Percentiles rank a stretch among this genome's conserved stretches.
Evolutionary conservation across 2,888 invertebrate species (phyloP).

Genomic region (Chydorus sphaericus): DNA sequence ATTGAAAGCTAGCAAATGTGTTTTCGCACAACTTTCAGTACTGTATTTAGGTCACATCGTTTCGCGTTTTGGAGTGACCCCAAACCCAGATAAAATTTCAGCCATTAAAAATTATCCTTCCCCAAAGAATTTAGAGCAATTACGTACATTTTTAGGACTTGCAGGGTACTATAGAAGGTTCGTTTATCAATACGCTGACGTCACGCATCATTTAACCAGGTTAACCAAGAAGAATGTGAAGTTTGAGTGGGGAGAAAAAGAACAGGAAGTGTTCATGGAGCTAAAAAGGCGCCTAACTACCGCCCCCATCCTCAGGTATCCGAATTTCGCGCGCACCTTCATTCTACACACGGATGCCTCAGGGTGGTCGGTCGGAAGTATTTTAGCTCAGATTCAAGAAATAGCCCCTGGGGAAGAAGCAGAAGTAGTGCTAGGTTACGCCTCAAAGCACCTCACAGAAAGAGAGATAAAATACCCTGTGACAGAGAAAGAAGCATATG

Average conservation of each 20-base stretch:
- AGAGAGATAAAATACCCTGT: constrained; percentile 27
- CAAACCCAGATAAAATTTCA: constrained; percentile 15
- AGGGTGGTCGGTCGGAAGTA: background rate
- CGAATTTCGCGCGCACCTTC: background rate
- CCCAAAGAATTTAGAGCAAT: constrained; percentile 12
- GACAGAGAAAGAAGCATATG: constrained; percentile 27
- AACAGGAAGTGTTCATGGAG: constrained; percentile 1
- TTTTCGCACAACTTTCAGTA: background rate
- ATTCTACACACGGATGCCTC: constrained; percentile 8
- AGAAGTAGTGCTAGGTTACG: constrained; percentile 27
- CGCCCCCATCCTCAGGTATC: background rate
- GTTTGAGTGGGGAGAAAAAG: background rate
- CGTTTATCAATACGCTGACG: constrained; percentile 10
- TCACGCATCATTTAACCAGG: background rate
- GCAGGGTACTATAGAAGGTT: constrained; percentile 16
- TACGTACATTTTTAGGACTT: constrained; percentile 17
- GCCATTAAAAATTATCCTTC: constrained; percentile 12
- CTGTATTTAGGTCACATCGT: constrained; percentile 8
- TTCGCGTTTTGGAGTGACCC: constrained; percentile 7
- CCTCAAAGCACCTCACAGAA: constrained; percentile 24
- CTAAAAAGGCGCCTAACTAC: background rate
- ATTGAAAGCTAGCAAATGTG: constrained; percentile 5
- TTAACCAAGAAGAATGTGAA: constrained; percentile 3
- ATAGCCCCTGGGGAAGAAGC: constrained; percentile 8
- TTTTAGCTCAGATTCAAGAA: background rate